phyloP scores from a whole-genome alignment of 2,888 invertebrate genomes.

The Priocnemis perturbator region DNA sequence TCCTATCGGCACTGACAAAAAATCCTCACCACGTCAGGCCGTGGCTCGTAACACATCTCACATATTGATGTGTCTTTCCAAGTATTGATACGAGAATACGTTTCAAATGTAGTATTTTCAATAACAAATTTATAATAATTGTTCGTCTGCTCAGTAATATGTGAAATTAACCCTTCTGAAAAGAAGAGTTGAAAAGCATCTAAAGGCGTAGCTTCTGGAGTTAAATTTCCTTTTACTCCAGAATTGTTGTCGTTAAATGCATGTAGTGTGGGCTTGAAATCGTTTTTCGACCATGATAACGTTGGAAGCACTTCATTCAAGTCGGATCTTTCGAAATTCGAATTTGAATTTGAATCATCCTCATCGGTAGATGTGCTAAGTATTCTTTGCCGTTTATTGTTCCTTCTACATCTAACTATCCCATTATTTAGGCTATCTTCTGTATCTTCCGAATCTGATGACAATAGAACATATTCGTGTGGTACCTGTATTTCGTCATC shows the following conservation, averaged over 20 bases:
- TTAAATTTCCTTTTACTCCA: slow-evolving; percentile 24
- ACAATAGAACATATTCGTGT: slow-evolving; percentile 18
- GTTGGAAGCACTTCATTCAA: slow-evolving; percentile 20
- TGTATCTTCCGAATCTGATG: slow-evolving; percentile 28
- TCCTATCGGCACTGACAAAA: no score
- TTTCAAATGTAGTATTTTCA: slow-evolving; percentile 22
- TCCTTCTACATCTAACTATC: slow-evolving; percentile 14
- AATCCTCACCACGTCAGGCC: no score
- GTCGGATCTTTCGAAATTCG: slow-evolving; percentile 11
- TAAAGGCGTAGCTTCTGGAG: slow-evolving; percentile 16
- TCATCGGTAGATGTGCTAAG: slow-evolving; percentile 18
- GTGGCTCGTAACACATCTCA: no score
- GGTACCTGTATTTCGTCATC: slow-evolving; percentile 19
- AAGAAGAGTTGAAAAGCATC: slow-evolving; percentile 6
- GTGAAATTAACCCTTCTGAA: slow-evolving; percentile 20
- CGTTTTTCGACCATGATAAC: slow-evolving; percentile 22
- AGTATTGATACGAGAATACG: slow-evolving; percentile 16
- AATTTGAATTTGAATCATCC: slow-evolving; percentile 18
- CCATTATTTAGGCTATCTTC: slow-evolving; percentile 19
- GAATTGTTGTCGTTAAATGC: slow-evolving; percentile 13
- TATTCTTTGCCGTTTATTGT: slow-evolving; percentile 28
- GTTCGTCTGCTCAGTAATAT: slow-evolving; percentile 22
- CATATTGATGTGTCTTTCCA: slow-evolving; percentile 1
- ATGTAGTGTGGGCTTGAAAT: slow-evolving; percentile 18
- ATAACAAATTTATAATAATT: slow-evolving; percentile 24